Percentiles rank a stretch among this genome's conserved stretches.
Evolutionary conservation across 2,113 vertebrate genomes (phyloP).

Genomic region (Cinclus mexicanus): DNA sequence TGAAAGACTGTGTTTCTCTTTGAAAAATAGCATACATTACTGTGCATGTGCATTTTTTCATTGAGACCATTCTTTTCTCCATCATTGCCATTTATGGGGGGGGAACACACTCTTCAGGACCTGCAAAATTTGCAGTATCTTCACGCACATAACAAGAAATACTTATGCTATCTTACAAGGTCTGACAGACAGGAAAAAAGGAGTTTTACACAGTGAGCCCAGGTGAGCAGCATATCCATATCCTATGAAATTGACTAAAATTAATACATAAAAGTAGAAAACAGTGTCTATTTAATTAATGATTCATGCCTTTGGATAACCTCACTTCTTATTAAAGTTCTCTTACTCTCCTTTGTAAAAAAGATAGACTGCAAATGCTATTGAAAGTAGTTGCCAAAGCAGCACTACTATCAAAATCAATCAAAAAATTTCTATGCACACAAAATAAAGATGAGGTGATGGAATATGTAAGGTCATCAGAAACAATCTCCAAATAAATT

Average conservation of each 20-base stretch:
- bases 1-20: background rate
- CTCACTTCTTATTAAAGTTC: background rate
- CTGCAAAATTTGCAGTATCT: background rate
- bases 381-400: background rate
- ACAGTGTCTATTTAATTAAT: background rate
- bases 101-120: background rate
- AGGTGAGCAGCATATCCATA: background rate
- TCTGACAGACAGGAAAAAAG: background rate
- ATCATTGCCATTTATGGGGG: background rate
- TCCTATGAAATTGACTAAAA: background rate
- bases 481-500: background rate
- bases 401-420: background rate
- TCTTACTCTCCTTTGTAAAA: background rate
- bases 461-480: background rate
- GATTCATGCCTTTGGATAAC: background rate
- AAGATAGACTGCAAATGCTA: background rate
- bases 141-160: background rate
- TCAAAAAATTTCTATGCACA: background rate
- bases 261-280: background rate
- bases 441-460: background rate
- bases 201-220: fast-evolving
- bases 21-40: background rate
- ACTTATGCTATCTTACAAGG: background rate
- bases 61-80: background rate
- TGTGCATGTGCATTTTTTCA: background rate